These are phyloP conservation scores for Takifugu ocellatus DNA, from an alignment of 2,797 vertebrate genomes.

Conservation along the genomic window DNA sequence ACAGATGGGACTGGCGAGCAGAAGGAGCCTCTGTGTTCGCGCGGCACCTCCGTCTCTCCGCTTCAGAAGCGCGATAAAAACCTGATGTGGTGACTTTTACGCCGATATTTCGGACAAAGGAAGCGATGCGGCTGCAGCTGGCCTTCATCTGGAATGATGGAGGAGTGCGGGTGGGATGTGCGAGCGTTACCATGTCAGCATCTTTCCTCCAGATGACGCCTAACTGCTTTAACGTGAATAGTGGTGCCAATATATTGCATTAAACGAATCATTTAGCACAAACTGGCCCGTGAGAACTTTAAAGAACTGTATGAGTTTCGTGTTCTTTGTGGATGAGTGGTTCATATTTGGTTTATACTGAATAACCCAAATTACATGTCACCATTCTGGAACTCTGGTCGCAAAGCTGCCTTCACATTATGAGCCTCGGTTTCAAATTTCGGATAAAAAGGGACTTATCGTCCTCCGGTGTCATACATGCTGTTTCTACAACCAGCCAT, in stretches of 20 bases:
- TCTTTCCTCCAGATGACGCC: constrained; percentile 36
- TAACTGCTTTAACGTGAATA: constrained; percentile 18
- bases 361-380: too few relatives aligned
- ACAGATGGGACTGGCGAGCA: constrained; percentile 77
- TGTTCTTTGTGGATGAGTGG: too few relatives aligned
- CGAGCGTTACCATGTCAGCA: constrained; percentile 16
- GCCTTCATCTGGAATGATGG: constrained; percentile 15
- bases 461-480: too few relatives aligned
- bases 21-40: constrained; percentile 61
- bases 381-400: too few relatives aligned
- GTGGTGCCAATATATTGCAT: constrained; percentile 25
- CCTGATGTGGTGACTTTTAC: constrained; percentile 43
- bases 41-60: constrained; percentile 54
- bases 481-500: too few relatives aligned
- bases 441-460: too few relatives aligned
- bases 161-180: constrained; percentile 33
- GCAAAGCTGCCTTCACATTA: too few relatives aligned
- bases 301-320: too few relatives aligned
- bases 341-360: too few relatives aligned
- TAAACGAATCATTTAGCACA: constrained; percentile 31
- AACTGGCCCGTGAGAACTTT: background rate
- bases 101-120: constrained; percentile 6
- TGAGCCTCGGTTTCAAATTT: too few relatives aligned
- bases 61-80: constrained; percentile 55
- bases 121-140: constrained; percentile 37